Base-by-base conservation (phyloP, 2,797 vertebrate genomes). In the Vipera ursinii region DNA sequence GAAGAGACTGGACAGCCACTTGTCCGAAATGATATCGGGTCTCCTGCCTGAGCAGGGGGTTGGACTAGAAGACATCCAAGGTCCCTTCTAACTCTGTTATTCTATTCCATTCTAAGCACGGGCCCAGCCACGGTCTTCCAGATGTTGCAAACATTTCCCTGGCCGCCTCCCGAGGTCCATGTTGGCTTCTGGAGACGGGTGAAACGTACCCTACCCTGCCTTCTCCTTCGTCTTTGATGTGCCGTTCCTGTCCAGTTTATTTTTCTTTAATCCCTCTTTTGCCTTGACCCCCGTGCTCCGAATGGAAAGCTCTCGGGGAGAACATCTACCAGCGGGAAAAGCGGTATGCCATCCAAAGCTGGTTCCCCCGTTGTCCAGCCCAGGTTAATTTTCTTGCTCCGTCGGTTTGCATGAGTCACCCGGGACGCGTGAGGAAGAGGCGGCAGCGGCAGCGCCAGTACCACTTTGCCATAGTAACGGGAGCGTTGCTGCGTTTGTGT, bases 391-490 rank as follows among this genome's bases (percentile, higher is more conserved):
- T 96, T 95, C 93, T 90, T 4, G 94, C 95, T 88, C 96, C 90
- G 92, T 92, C 88, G 92, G 95, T 15, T 94, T 0, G 55, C 90
- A 96, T 97, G 97, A 97, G 96, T 97, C 97, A 97, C 92, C 51
- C 0, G 94, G 86, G 95, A 93, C 92, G 28, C 95, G 28, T 95
- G 92, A 97, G 96, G 94, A 94, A 96, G 95, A 97, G 95, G 94
- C 95, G 91, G 95, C 69, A 61, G 94, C 95, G 91, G 95, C 69
- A 61, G 90, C 91, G 92, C 93, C 86, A 88, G 95, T 95, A 93
- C 96, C 94, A 10, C 96, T 97, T 97, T 96, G 95, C 97, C 97
- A 97, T 97, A 97, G 97, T 97, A 97, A 97, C 97, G 15, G 88
- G 93, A 59, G 91, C 95, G 95, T 92, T 89, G 93, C 95, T 92